phyloP scores from a whole-genome alignment of 2,888 invertebrate species.

The Zaprionus lineosus region DNA sequence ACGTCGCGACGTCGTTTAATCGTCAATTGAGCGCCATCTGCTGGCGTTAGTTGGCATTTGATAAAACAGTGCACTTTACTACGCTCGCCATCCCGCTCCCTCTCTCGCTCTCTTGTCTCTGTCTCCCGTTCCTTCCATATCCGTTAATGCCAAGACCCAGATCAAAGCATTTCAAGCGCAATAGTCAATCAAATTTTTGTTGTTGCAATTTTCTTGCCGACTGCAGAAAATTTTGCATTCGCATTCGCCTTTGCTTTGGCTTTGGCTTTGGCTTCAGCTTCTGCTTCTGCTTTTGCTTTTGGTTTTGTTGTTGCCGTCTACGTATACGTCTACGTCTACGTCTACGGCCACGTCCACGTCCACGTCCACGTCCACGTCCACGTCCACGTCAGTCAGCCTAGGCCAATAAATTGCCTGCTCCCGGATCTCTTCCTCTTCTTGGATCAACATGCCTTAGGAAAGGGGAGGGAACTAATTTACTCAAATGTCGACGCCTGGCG shows the following conservation, averaged over 20 bases:
- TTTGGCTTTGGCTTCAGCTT: constrained; percentile 7
- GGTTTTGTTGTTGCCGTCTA: constrained; percentile 32
- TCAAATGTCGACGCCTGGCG: constrained; percentile 74
- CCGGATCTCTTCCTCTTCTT: constrained; percentile 6
- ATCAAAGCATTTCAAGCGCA: constrained; percentile 74
- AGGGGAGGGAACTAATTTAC: constrained; percentile 56
- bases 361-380: no score
- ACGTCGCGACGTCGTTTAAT: constrained; percentile 23
- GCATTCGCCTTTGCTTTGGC: neutral
- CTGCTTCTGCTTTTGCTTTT: constrained; percentile 2
- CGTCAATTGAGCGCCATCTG: constrained; percentile 66
- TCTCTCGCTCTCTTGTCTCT: neutral
- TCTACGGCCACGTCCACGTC: no score
- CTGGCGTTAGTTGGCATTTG: constrained; percentile 49
- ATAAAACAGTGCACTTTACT: constrained; percentile 2
- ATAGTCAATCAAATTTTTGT: constrained; percentile 66
- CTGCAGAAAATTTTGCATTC: constrained; percentile 18
- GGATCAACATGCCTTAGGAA: neutral
- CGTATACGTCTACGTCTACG: no score
- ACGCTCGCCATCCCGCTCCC: neutral
- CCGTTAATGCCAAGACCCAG: constrained; percentile 36
- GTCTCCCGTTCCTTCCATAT: neutral
- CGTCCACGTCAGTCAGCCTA: constrained; percentile 50
- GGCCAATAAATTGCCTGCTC: constrained; percentile 58
- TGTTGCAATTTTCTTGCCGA: constrained; percentile 45